Evolutionary conservation across 2,888 invertebrate species (phyloP).

Genomic region (Drosophila demipolita): DNA sequence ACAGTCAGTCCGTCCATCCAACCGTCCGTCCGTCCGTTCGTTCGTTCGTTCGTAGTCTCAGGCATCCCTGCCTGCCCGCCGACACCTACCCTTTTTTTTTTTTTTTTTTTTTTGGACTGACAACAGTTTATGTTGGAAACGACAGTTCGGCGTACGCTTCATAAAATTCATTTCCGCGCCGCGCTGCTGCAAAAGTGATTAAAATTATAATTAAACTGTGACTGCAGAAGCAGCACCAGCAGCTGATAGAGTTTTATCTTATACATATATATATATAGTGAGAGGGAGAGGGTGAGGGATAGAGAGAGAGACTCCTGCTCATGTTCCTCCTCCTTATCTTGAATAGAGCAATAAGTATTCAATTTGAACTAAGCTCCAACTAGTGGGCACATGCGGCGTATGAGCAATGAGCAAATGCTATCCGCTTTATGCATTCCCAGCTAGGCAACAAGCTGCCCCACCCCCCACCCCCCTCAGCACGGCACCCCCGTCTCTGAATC

Average conservation of each 20-base stretch:
- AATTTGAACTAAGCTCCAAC: conserved; percentile 72
- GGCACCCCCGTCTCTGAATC: neutral
- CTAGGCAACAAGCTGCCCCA: conserved; percentile 7
- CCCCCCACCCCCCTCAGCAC: neutral
- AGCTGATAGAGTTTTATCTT: conserved; percentile 49
- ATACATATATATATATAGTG: conserved; percentile 1
- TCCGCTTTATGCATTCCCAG: conserved; percentile 69
- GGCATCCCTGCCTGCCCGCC: conserved; percentile 1
- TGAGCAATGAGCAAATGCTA: conserved; percentile 70
- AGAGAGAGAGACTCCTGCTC: neutral
- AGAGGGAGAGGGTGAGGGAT: conserved; percentile 2
- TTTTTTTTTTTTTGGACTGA: conserved; percentile 49
- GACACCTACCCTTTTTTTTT: neutral
- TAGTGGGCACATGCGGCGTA: conserved; percentile 68
- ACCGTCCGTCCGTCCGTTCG: conserved; percentile 12
- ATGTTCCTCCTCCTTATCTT: conserved; percentile 5
- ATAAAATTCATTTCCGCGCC: conserved; percentile 81
- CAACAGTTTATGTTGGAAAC: conserved; percentile 79
- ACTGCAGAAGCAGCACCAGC: conserved; percentile 48
- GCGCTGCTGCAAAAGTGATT: conserved; percentile 77
- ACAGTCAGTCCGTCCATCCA: conserved; percentile 62
- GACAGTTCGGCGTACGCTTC: conserved; percentile 80
- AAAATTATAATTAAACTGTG: conserved; percentile 81
- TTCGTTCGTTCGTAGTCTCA: conserved; percentile 12
- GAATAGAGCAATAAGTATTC: conserved; percentile 61